These are phyloP conservation scores for Distichodus sexfasciatus DNA, from an alignment of 2,797 vertebrate species.

Conservation along the genomic window DNA sequence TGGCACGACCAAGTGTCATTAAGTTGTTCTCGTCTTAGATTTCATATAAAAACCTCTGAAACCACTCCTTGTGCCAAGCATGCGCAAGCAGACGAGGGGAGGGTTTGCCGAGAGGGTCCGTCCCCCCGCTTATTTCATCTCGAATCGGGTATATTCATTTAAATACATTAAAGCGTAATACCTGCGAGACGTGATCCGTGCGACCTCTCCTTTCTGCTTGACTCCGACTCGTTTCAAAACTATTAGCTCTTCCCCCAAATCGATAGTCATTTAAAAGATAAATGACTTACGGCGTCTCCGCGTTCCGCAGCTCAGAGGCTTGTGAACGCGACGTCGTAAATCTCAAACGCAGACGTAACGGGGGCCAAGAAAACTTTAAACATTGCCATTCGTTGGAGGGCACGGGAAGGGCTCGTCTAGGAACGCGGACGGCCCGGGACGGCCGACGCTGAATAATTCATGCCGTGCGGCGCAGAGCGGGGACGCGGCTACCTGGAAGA, in stretches of 20 bases:
- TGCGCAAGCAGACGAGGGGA: no score
- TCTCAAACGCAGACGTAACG: not conserved
- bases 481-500: slow-evolving; percentile 84
- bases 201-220: slow-evolving; percentile 16
- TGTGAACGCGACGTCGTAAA: slow-evolving; percentile 17
- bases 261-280: slow-evolving; percentile 75
- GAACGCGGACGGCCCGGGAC: not conserved
- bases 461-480: slow-evolving; percentile 1
- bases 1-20: no score
- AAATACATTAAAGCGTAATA: slow-evolving; percentile 68
- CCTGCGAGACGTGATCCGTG: slow-evolving; percentile 33
- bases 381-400: slow-evolving; percentile 28
- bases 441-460: slow-evolving; percentile 25
- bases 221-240: slow-evolving; percentile 4
- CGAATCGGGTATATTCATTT: slow-evolving; percentile 68
- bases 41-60: no score
- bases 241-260: slow-evolving; percentile 55
- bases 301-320: slow-evolving; percentile 50
- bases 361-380: slow-evolving; percentile 18
- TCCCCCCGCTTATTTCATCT: slow-evolving; percentile 9
- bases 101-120: slow-evolving; percentile 16
- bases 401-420: slow-evolving; percentile 12
- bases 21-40: no score
- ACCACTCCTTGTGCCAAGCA: no score
- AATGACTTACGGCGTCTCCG: slow-evolving; percentile 66